These are phyloP conservation scores for Macrosoma leucophasiata DNA, from an alignment of 2,888 invertebrate genomes.

Conservation along the genomic window DNA sequence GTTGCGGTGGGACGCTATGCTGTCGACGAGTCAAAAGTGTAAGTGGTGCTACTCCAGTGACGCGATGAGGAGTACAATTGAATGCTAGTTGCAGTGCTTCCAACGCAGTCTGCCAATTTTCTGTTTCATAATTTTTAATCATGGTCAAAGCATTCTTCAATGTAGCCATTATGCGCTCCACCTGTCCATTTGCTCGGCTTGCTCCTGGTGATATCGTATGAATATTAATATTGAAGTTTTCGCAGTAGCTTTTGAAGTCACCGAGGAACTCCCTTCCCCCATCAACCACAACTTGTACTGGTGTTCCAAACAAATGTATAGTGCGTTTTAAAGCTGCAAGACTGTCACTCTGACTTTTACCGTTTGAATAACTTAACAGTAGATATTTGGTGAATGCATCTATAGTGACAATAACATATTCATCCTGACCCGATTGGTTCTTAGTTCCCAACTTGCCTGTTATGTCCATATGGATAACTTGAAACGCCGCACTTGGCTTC, in stretches of 20 bases:
- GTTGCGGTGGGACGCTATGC: constrained; percentile 15
- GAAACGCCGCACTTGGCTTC: constrained; percentile 6
- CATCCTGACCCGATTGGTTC: constrained; percentile 1
- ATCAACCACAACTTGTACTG: no score
- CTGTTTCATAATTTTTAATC: constrained; percentile 24
- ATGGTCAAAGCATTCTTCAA: constrained; percentile 18
- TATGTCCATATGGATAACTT: constrained; percentile 16
- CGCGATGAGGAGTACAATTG: constrained; percentile 19
- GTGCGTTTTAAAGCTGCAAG: no score
- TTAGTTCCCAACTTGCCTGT: constrained; percentile 22
- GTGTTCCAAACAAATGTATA: no score
- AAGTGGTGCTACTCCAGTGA: constrained; percentile 19
- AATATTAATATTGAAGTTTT: no score
- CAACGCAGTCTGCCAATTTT: constrained; percentile 17
- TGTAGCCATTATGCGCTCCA: constrained; percentile 16
- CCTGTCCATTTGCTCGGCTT: constrained; percentile 27
- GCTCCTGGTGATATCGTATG: constrained; percentile 23
- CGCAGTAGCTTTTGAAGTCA: no score
- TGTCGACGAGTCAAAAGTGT: constrained; percentile 19
- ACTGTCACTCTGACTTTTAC: constrained; percentile 11
- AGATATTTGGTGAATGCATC: constrained; percentile 23
- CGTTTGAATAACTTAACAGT: no score
- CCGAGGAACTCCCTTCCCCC: no score
- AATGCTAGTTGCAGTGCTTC: constrained; percentile 16
- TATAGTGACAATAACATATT: constrained; percentile 22